Conservation (phyloP, 1,140 invertebrate genomes). For the Drosophila gunungcola region DNA sequence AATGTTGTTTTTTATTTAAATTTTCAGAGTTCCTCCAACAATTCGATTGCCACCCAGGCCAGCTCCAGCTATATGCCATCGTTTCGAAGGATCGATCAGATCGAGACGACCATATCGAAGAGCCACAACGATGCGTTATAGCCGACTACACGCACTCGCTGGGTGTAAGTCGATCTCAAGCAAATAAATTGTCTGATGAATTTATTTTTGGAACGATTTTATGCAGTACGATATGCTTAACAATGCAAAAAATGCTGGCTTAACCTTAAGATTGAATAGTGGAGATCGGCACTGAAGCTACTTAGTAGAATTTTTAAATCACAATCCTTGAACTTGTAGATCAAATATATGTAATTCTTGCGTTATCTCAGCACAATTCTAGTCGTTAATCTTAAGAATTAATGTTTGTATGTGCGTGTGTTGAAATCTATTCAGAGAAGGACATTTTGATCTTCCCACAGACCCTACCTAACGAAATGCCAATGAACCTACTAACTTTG, state of each 20-base stretch:
- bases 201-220: constrained; percentile 76
- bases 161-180: constrained; percentile 62
- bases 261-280: constrained; percentile 23
- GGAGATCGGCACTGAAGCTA: constrained; percentile 52
- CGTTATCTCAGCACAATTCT: constrained; percentile 70
- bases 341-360: constrained; percentile 30
- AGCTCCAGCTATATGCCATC: constrained; percentile 79
- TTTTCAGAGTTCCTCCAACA: constrained; percentile 80
- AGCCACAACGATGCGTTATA: constrained; percentile 84
- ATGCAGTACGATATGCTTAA: constrained; percentile 26
- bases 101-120: constrained; percentile 78
- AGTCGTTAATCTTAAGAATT: constrained; percentile 52
- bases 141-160: constrained; percentile 70
- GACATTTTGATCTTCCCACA: constrained; percentile 30
- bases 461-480: constrained; percentile 37
- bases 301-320: constrained; percentile 58
- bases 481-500: constrained; percentile 39
- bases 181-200: constrained; percentile 47
- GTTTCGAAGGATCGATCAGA: constrained; percentile 82
- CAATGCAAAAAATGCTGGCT: neutral
- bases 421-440: constrained; percentile 24
- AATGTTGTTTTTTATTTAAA: neutral
- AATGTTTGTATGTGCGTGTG: constrained; percentile 17
- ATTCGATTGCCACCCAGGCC: constrained; percentile 80
- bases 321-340: constrained; percentile 24